These are phyloP conservation scores for Taeniopygia guttata DNA, from an alignment of 2,797 vertebrate genomes.

Conservation along the genomic window DNA sequence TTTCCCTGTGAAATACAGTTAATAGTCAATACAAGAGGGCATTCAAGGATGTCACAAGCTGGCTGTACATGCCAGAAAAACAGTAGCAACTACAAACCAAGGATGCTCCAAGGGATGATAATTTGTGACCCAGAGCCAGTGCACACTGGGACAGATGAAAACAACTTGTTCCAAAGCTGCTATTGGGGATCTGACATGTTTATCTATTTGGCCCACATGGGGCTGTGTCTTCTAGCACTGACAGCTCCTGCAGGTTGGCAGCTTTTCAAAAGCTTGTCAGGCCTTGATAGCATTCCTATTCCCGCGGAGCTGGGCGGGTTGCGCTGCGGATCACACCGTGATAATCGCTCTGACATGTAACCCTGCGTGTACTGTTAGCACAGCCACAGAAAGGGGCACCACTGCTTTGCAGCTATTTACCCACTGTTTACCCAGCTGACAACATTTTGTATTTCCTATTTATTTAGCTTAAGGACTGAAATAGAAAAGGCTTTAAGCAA, in stretches of 20 bases:
- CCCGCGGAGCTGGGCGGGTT: constrained; percentile 45
- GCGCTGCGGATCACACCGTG: not conserved
- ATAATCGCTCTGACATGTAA: constrained; percentile 18
- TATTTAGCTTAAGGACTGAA: not conserved
- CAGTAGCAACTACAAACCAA: not conserved
- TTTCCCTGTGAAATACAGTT: not conserved
- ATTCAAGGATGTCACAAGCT: not conserved
- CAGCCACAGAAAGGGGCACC: not conserved
- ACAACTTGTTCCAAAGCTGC: constrained; percentile 34
- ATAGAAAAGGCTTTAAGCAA: not conserved
- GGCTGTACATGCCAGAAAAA: not conserved
- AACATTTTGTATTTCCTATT: not conserved
- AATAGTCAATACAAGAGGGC: not conserved
- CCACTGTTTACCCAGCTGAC: not conserved
- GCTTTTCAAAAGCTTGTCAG: constrained; percentile 58
- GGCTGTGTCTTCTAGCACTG: constrained; percentile 35
- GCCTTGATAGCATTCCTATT: constrained; percentile 51
- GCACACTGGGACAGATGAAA: constrained; percentile 5
- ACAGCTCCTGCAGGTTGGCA: constrained; percentile 63
- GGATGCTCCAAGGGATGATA: not conserved
- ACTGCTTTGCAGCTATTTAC: not conserved
- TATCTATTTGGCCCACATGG: constrained; percentile 68
- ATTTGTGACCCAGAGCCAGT: not conserved
- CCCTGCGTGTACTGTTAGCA: not conserved
- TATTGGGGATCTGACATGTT: constrained; percentile 34